These are phyloP conservation scores for Sebastes ruberrimus DNA, from an alignment of 2,797 vertebrate species.

Conservation along the genomic window DNA sequence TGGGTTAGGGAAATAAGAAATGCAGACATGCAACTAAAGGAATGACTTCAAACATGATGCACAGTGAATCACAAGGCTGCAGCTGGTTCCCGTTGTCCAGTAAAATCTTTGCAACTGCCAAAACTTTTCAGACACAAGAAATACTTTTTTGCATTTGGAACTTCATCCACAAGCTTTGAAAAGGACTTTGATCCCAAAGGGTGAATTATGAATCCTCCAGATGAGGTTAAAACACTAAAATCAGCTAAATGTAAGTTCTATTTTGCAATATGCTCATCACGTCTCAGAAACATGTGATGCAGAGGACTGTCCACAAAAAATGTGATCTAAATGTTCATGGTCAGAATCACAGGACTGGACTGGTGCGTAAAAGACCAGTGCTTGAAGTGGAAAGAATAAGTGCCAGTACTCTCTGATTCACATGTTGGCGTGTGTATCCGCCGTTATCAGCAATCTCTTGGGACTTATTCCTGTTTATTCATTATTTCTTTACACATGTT, in stretches of 20 bases:
- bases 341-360: too few species aligned
- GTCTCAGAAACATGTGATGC: slow-evolving; percentile 4
- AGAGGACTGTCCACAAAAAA: neutral
- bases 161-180: neutral
- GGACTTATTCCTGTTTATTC: too few species aligned
- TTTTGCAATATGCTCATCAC: neutral
- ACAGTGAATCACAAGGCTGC: slow-evolving; percentile 10
- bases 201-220: neutral
- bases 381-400: too few species aligned
- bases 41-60: neutral
- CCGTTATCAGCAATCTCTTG: too few species aligned
- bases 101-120: neutral
- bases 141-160: neutral
- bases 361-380: too few species aligned
- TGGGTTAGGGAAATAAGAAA: neutral
- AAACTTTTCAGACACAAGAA: neutral
- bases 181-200: neutral
- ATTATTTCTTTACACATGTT: too few species aligned
- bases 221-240: neutral
- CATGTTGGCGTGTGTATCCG: too few species aligned
- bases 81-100: neutral
- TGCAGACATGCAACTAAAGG: neutral
- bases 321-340: neutral
- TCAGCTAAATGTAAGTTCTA: neutral
- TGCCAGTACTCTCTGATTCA: too few species aligned